phyloP scores from a whole-genome alignment of 1,140 invertebrate genomes.

The Palaemon carinicauda region DNA sequence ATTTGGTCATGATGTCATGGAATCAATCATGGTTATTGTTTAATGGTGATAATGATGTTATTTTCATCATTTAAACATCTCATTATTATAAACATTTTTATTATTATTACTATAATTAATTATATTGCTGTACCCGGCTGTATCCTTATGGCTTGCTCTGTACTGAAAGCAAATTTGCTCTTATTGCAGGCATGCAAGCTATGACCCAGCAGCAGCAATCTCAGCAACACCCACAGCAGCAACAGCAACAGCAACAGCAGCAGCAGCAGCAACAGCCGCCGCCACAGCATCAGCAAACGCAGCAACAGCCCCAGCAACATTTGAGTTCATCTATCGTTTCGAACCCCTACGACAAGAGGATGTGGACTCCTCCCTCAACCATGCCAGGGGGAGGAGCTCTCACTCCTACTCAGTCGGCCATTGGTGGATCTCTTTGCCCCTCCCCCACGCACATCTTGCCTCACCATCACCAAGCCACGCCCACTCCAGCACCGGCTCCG shows the following conservation, averaged over 20 bases:
- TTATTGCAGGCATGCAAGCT: constrained; percentile 21
- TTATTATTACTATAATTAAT: neutral
- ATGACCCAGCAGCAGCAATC: constrained; percentile 19
- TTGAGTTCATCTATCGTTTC: constrained; percentile 24
- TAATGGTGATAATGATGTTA: too few relatives aligned
- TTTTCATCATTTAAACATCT: too few relatives aligned
- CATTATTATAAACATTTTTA: neutral
- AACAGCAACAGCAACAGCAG: constrained; percentile 3
- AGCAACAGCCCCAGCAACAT: constrained; percentile 20
- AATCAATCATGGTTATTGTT: too few relatives aligned
- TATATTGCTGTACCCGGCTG: neutral
- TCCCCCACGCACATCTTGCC: constrained; percentile 50
- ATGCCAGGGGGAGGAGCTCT: constrained; percentile 47
- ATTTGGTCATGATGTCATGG: too few relatives aligned
- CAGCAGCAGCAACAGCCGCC: constrained; percentile 37
- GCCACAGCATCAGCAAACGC: constrained; percentile 35
- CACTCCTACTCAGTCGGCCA: constrained; percentile 31
- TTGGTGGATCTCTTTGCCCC: constrained; percentile 34
- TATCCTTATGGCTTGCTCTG: neutral
- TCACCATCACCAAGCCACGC: constrained; percentile 39
- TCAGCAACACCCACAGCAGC: constrained; percentile 6
- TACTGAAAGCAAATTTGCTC: neutral
- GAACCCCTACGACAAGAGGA: constrained; percentile 40
- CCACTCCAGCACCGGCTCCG: constrained; percentile 36
- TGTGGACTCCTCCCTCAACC: constrained; percentile 51